Evolutionary conservation across 92 coral and sea anemone genomes (phyloP).

Genomic region (Meandrina meandrites): DNA sequence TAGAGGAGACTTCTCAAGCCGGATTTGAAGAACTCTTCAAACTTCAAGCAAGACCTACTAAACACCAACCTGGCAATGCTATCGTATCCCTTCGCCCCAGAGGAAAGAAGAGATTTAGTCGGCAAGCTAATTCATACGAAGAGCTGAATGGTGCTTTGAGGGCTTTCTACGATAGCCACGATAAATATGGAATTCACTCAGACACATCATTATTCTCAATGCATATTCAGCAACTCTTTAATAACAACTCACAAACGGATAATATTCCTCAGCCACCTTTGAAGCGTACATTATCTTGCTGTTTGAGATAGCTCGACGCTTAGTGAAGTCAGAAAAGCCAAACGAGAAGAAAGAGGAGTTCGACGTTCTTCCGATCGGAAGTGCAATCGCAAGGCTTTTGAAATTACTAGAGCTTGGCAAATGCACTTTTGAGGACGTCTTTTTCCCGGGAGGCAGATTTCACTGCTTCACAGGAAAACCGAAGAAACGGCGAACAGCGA

Average conservation of each 20-base stretch:
- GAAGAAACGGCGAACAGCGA: neutral
- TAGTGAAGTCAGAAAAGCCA: neutral
- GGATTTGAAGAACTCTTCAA: neutral
- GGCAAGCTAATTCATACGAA: neutral
- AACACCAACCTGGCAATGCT: constrained; percentile 32
- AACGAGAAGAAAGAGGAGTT: neutral
- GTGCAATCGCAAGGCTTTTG: constrained; percentile 20
- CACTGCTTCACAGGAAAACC: constrained; percentile 29
- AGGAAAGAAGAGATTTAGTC: neutral
- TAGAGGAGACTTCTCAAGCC: neutral
- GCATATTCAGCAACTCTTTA: constrained; percentile 2
- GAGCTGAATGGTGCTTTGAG: constrained; percentile 16
- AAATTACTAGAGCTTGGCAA: neutral
- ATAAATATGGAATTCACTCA: too few species aligned
- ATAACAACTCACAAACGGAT: neutral
- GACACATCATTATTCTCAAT: constrained; percentile 1
- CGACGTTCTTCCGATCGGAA: constrained; percentile 43
- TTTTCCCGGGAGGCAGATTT: neutral
- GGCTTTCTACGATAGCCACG: neutral
- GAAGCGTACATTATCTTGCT: constrained; percentile 18
- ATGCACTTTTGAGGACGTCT: constrained; percentile 13
- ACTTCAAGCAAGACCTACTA: constrained; percentile 9
- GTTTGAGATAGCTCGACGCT: constrained; percentile 50
- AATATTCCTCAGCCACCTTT: neutral
- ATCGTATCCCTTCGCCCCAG: neutral